A percentile compares a stretch with the other conserved stretches of the same genome.
These are phyloP conservation scores for Discoglossus pictus DNA, from an alignment of 2,797 vertebrate species.

Conservation along the genomic window DNA sequence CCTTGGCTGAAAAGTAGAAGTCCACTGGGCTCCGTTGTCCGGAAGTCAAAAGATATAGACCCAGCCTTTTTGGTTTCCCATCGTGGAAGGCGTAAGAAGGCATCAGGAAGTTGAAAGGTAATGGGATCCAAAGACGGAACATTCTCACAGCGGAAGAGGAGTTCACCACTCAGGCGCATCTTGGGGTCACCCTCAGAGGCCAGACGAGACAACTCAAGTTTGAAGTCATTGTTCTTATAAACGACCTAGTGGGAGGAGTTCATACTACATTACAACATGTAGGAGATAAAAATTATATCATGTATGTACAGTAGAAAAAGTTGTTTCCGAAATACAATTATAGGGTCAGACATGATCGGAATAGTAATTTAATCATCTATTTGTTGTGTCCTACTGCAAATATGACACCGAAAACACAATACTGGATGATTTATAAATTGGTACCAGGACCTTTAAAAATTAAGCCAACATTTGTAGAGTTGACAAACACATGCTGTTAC, in stretches of 20 bases:
- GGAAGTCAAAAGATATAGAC: conserved; percentile 91
- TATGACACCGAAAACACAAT: no score
- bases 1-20: conserved; percentile 89
- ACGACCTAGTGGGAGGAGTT: conserved; percentile 85
- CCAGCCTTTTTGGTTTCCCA: conserved; percentile 88
- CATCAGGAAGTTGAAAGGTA: conserved; percentile 82
- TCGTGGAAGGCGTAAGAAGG: conserved; percentile 82
- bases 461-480: no score
- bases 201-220: conserved; percentile 88
- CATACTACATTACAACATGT: no score
- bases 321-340: no score
- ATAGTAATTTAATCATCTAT: no score
- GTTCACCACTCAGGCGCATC: conserved; percentile 87
- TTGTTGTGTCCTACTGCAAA: no score
- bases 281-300: background rate
- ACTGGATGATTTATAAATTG: no score
- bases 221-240: conserved; percentile 97
- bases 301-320: no score
- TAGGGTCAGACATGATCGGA: no score
- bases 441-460: no score
- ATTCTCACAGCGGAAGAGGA: conserved; percentile 87
- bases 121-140: conserved; percentile 89
- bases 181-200: conserved; percentile 85
- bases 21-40: conserved; percentile 87
- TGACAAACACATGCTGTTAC: no score